These are phyloP conservation scores for Anadara kagoshimensis DNA, from an alignment of 1,140 invertebrate genomes.

Conservation along the genomic window DNA sequence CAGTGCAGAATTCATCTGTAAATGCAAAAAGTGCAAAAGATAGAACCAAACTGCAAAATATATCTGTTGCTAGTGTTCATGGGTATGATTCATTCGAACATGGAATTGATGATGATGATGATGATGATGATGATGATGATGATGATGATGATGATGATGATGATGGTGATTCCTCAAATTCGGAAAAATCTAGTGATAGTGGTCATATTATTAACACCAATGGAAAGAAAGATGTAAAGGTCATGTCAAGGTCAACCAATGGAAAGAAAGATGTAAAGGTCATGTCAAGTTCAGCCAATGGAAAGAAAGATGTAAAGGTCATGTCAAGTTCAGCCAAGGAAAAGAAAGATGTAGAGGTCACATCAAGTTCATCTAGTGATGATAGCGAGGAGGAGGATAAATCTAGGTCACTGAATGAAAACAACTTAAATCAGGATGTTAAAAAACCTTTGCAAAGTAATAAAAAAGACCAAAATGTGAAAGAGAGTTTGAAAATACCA, in stretches of 20 bases:
- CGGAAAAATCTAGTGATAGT: neutral
- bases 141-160: conserved; percentile 6
- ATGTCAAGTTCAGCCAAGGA: neutral
- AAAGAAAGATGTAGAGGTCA: conserved; percentile 1
- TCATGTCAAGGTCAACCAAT: neutral
- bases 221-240: neutral
- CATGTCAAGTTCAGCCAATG: neutral
- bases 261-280: no score
- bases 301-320: neutral
- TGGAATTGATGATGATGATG: conserved; percentile 10
- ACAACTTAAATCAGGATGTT: neutral
- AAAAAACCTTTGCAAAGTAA: neutral
- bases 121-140: neutral
- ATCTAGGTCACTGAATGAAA: neutral
- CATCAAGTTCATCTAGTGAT: neutral
- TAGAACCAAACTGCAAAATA: neutral
- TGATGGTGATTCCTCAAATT: neutral
- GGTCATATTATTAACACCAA: neutral
- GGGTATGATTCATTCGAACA: neutral
- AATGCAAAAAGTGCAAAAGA: neutral
- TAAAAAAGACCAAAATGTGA: neutral
- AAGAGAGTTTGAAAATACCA: neutral
- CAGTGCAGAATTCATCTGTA: neutral
- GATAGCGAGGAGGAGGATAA: neutral
- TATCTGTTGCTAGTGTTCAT: neutral